Conservation (phyloP, 2,797 vertebrate genomes). For the Alca torda region DNA sequence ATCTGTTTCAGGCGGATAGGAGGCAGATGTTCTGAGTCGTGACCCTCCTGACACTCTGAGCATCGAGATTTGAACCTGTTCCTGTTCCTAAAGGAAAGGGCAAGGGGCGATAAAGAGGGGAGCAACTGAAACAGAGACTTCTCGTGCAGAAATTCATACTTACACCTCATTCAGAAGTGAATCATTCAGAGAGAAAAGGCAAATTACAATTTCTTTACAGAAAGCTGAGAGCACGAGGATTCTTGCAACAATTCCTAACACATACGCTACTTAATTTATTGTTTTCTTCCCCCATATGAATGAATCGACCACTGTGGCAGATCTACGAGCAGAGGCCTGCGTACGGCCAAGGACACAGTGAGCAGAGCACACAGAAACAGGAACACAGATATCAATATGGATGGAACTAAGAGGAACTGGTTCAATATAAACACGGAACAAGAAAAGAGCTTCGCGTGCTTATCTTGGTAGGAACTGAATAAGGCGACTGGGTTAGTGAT, state of each 20-base stretch:
- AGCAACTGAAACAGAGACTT: background rate
- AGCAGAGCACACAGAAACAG: background rate
- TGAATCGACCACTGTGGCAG: background rate
- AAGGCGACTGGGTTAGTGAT: no score
- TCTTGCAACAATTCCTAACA: background rate
- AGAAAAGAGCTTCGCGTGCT: no score
- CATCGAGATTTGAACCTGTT: background rate
- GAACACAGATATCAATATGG: background rate
- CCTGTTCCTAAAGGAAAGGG: background rate
- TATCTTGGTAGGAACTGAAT: no score
- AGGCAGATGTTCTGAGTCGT: fast-evolving
- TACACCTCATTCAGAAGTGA: background rate
- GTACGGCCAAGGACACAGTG: no score
- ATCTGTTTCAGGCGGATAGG: fast-evolving
- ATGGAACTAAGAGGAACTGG: no score
- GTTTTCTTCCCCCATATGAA: constrained; percentile 58
- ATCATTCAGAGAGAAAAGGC: background rate
- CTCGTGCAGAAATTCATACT: background rate
- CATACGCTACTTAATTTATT: constrained; percentile 23
- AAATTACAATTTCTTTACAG: background rate
- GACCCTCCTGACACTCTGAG: background rate
- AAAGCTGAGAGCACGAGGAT: background rate
- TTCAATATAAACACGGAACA: no score
- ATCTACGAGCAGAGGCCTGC: no score
- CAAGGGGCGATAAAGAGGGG: background rate